These are phyloP conservation scores for Telmatochromis bifrenatus DNA, from an alignment of 2,113 vertebrate genomes.

Conservation along the genomic window DNA sequence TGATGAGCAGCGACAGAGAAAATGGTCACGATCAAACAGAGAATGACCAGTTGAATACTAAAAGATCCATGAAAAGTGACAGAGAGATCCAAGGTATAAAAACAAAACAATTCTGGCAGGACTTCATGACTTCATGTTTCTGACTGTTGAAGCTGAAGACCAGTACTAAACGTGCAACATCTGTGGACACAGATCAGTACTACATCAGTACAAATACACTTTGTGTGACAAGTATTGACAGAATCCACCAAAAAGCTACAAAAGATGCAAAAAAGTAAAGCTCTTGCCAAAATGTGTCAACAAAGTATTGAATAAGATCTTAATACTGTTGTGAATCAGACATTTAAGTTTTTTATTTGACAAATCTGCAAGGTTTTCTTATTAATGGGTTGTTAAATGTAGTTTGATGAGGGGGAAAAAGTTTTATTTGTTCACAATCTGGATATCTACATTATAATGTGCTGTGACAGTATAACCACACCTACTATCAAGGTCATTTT, in stretches of 20 bases:
- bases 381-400: background rate
- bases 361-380: background rate
- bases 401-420: background rate
- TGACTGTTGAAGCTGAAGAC: background rate
- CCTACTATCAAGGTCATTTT: background rate
- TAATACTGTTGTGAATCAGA: background rate
- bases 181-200: background rate
- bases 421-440: background rate
- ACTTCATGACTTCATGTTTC: background rate
- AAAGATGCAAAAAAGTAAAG: background rate
- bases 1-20: background rate
- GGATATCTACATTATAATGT: background rate
- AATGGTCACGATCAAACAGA: background rate
- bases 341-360: background rate
- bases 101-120: background rate
- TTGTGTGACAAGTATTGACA: background rate
- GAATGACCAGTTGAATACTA: background rate
- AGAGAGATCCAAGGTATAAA: background rate
- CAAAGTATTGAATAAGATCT: background rate
- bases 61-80: background rate
- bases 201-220: background rate
- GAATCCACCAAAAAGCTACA: background rate
- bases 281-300: background rate
- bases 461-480: background rate
- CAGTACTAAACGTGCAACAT: background rate